Evolutionary conservation across 1,140 invertebrate genomes (phyloP), one percentile per base, ranked within the genome.

Genomic region (Nasonia giraulti): DNA sequence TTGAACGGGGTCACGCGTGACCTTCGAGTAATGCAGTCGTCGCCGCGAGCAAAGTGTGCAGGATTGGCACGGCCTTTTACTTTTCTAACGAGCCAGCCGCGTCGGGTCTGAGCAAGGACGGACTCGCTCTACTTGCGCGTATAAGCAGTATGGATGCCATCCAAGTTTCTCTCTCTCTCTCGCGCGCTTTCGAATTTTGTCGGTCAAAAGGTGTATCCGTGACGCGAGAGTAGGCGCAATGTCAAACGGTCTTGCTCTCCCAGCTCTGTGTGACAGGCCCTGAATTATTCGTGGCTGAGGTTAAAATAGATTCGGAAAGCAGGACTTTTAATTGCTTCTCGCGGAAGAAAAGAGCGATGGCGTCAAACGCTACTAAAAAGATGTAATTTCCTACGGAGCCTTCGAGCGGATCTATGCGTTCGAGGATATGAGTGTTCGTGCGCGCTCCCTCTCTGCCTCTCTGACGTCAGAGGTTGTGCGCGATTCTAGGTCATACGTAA

Each of bases 11-110:
- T 80, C 50, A 23, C 71, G 80, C 71, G 55, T 47, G 84, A 85
- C 84, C 84, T 85, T 85, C 79, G 66, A 62, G 62, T 78, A 81
- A 85, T 85, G 84, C 84, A 85, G 80, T 82, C 80, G 44, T 40
- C 74, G 23, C 2, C 74, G 69, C 55, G 7, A 44, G 82, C 82
- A 66, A 23, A 74, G n/a, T 27, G 33, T n/a, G 66, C 50, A 71
- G 47, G 69, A 66, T 84, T 80, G 77, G 83, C 77, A 66, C 31
- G n/a, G 66, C 77, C 76, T 76, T 85, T 69, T 76, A 76, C 62
- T 81, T 77, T 81, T 68, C 37, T 80, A 85, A 81, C 78, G 68
- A 81, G 47, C 6, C 14, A n/a, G 55, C 55, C 14, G 62, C 23
- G 33, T 1, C 8, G 40, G 8, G 66, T n/a, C 82, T 50, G 37